Conservation (phyloP, 1,140 invertebrate genomes). For the Drosophila baimaii region DNA sequence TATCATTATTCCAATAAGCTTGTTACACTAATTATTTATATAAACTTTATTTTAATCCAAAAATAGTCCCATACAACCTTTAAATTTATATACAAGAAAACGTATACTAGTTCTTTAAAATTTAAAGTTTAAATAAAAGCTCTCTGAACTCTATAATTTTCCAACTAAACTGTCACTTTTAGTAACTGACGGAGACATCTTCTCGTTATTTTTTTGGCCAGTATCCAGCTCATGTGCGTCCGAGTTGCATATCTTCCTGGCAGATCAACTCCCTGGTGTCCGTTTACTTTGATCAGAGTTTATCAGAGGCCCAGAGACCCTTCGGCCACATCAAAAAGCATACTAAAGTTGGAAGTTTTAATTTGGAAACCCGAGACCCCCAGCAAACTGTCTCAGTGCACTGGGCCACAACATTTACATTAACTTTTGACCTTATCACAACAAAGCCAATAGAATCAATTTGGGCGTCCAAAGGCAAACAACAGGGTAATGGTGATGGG, state of each 20-base stretch:
- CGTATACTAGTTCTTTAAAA: too few relatives aligned
- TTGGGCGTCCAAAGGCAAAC: conserved; percentile 45
- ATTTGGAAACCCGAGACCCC: conserved; percentile 59
- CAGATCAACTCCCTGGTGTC: conserved; percentile 32
- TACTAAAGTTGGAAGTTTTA: conserved; percentile 64
- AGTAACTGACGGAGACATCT: not conserved
- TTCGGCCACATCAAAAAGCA: conserved; percentile 50
- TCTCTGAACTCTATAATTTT: not conserved
- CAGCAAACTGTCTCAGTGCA: conserved; percentile 64
- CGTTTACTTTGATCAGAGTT: conserved; percentile 60
- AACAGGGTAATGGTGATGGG: conserved; percentile 16
- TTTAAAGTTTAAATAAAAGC: too few relatives aligned
- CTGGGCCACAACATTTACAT: conserved; percentile 78
- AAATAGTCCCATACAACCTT: too few relatives aligned
- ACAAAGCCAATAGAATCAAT: conserved; percentile 80
- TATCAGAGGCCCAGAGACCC: conserved; percentile 17
- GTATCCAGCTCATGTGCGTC: conserved; percentile 6
- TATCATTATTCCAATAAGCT: too few relatives aligned
- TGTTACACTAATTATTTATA: too few relatives aligned
- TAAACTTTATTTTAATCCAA: too few relatives aligned
- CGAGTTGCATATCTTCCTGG: conserved; percentile 17
- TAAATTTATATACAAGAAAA: too few relatives aligned
- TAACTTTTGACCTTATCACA: conserved; percentile 80
- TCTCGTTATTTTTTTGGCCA: not conserved
- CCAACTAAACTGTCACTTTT: not conserved